Percentiles rank a stretch among this genome's conserved stretches.
These are phyloP conservation scores for Anomalospiza imberbis DNA, from an alignment of 2,797 vertebrate species.

Conservation along the genomic window DNA sequence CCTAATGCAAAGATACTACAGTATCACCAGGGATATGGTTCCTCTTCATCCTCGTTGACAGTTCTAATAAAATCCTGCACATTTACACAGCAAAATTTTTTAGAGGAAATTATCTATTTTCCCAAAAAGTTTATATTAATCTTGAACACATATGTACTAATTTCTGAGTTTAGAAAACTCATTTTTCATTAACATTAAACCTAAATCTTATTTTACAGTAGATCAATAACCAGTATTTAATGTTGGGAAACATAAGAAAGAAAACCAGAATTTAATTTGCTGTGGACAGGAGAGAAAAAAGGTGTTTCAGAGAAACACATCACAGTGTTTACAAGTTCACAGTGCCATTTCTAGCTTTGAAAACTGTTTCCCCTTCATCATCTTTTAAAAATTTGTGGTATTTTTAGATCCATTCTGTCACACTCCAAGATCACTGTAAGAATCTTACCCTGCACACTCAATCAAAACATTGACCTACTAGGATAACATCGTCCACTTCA, in stretches of 20 bases:
- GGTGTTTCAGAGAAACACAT: background rate
- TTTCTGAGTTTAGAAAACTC: background rate
- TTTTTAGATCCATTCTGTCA: background rate
- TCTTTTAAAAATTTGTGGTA: background rate
- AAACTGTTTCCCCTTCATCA: background rate
- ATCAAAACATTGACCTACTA: constrained; percentile 72
- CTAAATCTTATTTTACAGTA: background rate
- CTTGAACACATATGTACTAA: background rate
- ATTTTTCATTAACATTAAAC: background rate
- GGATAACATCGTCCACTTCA: constrained; percentile 89
- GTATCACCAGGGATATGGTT: background rate
- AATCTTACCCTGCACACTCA: background rate
- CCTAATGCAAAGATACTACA: background rate
- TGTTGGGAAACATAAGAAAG: background rate
- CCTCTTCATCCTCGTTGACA: background rate
- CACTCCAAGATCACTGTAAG: background rate
- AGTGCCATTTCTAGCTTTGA: background rate
- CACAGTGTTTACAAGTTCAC: background rate
- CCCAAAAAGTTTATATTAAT: background rate
- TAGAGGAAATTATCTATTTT: background rate
- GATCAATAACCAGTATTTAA: background rate
- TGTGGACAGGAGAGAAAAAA: background rate
- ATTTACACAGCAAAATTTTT: background rate
- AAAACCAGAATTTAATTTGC: background rate
- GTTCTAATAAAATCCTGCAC: background rate